phyloP scores from a whole-genome alignment of 2,888 invertebrate species.

The Stenotaenia linearis region DNA sequence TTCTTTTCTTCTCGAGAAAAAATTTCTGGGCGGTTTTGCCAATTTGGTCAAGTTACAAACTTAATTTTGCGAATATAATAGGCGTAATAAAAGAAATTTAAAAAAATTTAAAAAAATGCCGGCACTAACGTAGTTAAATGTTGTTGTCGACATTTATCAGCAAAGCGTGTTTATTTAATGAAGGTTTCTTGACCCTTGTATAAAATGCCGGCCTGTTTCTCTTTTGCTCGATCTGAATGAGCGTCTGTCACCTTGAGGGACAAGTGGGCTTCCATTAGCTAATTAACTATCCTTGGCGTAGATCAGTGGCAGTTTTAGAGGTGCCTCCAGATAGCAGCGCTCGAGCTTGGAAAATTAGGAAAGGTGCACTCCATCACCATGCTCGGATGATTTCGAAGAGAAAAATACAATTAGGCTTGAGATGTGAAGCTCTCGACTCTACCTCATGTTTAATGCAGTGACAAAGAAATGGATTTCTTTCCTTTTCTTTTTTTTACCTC shows the following conservation, averaged over 20 bases:
- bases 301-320: neutral
- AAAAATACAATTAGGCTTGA: slow-evolving; percentile 19
- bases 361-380: slow-evolving; percentile 14
- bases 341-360: slow-evolving; percentile 8
- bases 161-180: neutral
- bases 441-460: slow-evolving; percentile 15
- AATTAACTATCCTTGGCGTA: slow-evolving; percentile 3
- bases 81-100: too few relatives aligned
- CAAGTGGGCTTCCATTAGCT: slow-evolving; percentile 19
- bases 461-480: slow-evolving; percentile 8
- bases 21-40: neutral
- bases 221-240: neutral
- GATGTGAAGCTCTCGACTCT: neutral
- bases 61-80: neutral
- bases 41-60: neutral
- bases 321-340: slow-evolving; percentile 1
- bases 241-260: slow-evolving; percentile 1
- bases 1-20: neutral
- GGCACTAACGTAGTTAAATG: neutral
- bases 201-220: neutral
- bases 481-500: neutral
- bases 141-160: neutral
- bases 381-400: slow-evolving; percentile 15
- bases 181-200: neutral
- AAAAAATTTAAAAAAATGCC: neutral